Base-by-base conservation (phyloP, 2,888 invertebrate species). In the Exephanes ischioxanthus region DNA sequence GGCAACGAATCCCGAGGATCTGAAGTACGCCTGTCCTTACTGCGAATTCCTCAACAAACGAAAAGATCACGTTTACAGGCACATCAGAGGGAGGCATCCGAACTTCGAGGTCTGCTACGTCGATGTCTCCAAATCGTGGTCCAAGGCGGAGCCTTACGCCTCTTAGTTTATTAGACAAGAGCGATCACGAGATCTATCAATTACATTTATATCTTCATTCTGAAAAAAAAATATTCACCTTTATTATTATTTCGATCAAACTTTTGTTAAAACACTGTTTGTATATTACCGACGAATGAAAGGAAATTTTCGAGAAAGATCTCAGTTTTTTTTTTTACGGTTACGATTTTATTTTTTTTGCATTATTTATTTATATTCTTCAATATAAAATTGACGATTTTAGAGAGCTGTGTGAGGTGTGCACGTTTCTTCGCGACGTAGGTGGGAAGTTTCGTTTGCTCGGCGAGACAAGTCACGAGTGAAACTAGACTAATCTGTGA, bases 1-100 rank as follows among this genome's bases (percentile, higher is more conserved):
- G 11, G 26, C 14, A 1, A 5, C 16, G 16, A 76, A 66, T 5
- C 48, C 73, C 68, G 48, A 26, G 0, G 71, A 92, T 30, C 87
- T 91, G 70, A 92, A 91, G 53, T 93, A 91, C 89, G 93, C 92
- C 80, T 95, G 95, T 88, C 95, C 95, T 0, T 94, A 95, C 55
- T 95, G 95, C 89, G 93, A 94, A 11, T 95, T 95, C 91, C 93
- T 94, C 76, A 95, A 95, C 77, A 95, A 95, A 89, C 94, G 95
- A 75, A 94, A 95, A 73, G 95, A 95, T 90, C 95, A 95, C 87
- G 92, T 95, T 89, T 94, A 95, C 63, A 94, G 95, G 75, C 95
- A 95, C 92, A 94, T 95, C 78, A 95, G 94, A 87, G 51, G 83
- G 11, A 94, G 94, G 89, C 95, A 95, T 93, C 94, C 94, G 0